These are phyloP conservation scores for Quadroppia sp. DNA, from an alignment of 2,888 invertebrate species.

Conservation along the genomic window DNA sequence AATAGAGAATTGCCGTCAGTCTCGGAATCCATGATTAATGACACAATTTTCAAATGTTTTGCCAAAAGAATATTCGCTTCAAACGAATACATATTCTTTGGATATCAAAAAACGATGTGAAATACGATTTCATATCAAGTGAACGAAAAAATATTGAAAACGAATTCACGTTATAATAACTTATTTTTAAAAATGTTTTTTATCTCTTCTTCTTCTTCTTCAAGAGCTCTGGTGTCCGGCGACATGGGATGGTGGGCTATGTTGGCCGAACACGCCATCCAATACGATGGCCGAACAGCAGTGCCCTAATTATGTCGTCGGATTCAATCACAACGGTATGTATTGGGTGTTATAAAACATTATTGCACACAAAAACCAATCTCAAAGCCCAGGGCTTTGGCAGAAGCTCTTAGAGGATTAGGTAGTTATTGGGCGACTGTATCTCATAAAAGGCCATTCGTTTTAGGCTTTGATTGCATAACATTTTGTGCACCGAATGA, in stretches of 20 bases:
- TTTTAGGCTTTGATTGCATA: no score
- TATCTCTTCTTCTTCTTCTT: not conserved
- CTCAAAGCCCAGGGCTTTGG: no score
- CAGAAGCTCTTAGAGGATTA: no score
- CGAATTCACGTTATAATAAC: not conserved
- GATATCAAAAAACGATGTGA: not conserved
- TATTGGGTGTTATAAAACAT: not conserved
- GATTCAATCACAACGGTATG: constrained; percentile 45
- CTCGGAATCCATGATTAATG: not conserved
- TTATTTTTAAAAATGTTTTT: not conserved
- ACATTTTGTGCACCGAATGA: no score
- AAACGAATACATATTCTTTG: no score
- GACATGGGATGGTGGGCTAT: constrained; percentile 46
- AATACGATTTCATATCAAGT: no score
- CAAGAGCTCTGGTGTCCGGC: constrained; percentile 42
- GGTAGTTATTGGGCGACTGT: no score
- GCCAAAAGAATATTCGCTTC: no score
- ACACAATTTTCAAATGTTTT: no score
- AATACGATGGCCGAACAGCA: constrained; percentile 42
- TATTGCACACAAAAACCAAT: not conserved
- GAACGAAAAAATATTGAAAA: no score
- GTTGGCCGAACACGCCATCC: constrained; percentile 45
- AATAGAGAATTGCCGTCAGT: no score
- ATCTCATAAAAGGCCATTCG: no score
- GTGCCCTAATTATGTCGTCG: constrained; percentile 45